Percentiles rank a stretch among this genome's conserved stretches.
Conservation (phyloP, 2,888 invertebrate genomes). For the Anoplius nigerrimus region DNA sequence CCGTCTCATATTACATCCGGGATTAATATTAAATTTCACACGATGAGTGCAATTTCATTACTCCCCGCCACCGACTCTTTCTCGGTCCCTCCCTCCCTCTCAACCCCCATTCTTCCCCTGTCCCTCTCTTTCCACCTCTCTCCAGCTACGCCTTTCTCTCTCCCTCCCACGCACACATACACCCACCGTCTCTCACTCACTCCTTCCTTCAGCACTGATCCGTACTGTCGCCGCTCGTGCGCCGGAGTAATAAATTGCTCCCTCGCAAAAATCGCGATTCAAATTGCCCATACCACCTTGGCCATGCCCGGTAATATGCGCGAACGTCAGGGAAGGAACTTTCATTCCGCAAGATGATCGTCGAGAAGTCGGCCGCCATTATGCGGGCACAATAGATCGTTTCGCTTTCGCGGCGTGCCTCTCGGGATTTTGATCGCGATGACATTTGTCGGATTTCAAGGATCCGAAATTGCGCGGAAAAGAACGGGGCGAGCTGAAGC, state of each 20-base stretch:
- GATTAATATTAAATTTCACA: constrained; percentile 73
- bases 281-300: constrained; percentile 43
- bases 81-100: constrained; percentile 18
- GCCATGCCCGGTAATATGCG: constrained; percentile 2
- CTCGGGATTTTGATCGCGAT: too few species aligned
- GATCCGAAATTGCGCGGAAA: too few species aligned
- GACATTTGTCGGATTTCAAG: too few species aligned
- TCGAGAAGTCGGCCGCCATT: constrained; percentile 1
- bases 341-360: constrained; percentile 1
- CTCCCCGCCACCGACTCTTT: constrained; percentile 45
- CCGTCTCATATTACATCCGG: constrained; percentile 68
- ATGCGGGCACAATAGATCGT: too few species aligned
- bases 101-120: constrained; percentile 24
- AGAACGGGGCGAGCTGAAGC: too few species aligned
- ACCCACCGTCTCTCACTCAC: not conserved
- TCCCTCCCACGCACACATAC: not conserved
- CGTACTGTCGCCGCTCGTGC: constrained; percentile 52
- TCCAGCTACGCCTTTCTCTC: constrained; percentile 9
- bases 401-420: too few species aligned
- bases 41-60: constrained; percentile 73
- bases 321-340: constrained; percentile 2
- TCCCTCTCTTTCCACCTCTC: constrained; percentile 25
- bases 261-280: constrained; percentile 61
- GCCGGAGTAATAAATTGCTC: constrained; percentile 60
- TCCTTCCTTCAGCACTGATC: constrained; percentile 27